These are phyloP conservation scores for Lucilia cuprina DNA, from an alignment of 1,140 invertebrate genomes.

Conservation along the genomic window DNA sequence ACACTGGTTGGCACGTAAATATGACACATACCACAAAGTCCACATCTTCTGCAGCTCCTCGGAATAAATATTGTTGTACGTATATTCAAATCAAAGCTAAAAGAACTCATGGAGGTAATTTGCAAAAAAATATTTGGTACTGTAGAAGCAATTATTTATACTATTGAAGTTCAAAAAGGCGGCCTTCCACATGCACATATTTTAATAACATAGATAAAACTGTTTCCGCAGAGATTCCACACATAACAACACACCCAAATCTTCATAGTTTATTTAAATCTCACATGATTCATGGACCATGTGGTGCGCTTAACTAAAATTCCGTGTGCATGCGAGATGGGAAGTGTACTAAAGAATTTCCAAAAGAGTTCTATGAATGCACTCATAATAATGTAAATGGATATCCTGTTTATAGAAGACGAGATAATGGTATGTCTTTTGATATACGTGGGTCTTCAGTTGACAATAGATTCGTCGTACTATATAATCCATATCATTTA, in stretches of 20 bases:
- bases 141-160: neutral
- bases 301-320: neutral
- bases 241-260: neutral
- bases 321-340: neutral
- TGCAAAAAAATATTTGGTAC: neutral
- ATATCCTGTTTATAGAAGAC: conserved; percentile 4
- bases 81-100: conserved; percentile 8
- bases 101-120: neutral
- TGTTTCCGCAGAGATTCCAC: neutral
- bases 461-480: conserved; percentile 7
- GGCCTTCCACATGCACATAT: too few species aligned
- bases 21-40: conserved; percentile 2
- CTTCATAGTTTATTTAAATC: neutral
- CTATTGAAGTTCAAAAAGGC: conserved; percentile 6
- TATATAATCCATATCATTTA: conserved; percentile 5
- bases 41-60: neutral
- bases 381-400: neutral
- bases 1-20: conserved; percentile 32
- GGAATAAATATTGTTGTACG: neutral
- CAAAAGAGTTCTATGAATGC: neutral
- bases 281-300: conserved; percentile 2
- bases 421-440: neutral
- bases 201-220: neutral
- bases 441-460: neutral
- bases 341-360: neutral